Base-by-base conservation (phyloP, 2,888 invertebrate genomes). In the Acanthosepion pharaonis region DNA sequence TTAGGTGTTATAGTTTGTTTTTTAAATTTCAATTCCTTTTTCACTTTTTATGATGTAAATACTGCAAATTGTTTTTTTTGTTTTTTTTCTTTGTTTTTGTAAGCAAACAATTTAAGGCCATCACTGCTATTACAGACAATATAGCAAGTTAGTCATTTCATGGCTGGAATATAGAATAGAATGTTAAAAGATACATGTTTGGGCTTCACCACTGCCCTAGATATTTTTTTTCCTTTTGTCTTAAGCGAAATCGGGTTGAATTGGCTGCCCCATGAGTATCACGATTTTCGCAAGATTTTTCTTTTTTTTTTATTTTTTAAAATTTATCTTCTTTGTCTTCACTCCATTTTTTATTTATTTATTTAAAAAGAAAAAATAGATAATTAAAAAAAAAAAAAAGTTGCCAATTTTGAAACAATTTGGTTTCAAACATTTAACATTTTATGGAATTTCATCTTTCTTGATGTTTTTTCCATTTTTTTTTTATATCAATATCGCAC, bases 241-340 rank as follows among this genome's bases (percentile, higher is more conserved):
- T 78, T 78, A 78, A 78, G 78, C 78, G 78, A 78, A 94, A 48
- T 94, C 59, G 33, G 94, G 94, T 55, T 94, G 28, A 64, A 94
- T 55, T 94, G 94, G 94, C 94, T 94, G 94, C 94, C 94, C 94
- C 94, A 55, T 94, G 64, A 94, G 94, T 94, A 94, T 94, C 59
- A 59, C 59, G 42, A 94, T 94, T 55, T 94, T 59, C 59, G 55
- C 94, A 94, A 94, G 33, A 28, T 92, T 92, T 92, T 49, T 92
- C 48, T 48, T 92, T 48, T 92, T 48, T 92, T 42, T 92, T 91
- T 15, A 18, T 91, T 18, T 91, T 91, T 91, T n/a, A 42, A 48
- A 51, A 92, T 92, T 92, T 92, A 92, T 93, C n/a, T 51, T 93
- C 53, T 93, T 49, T 93, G 49, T 28, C 93, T 93, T 93, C 51